These are phyloP conservation scores for Drosophila fuyamai DNA, from an alignment of 1,140 invertebrate genomes.

Conservation along the genomic window DNA sequence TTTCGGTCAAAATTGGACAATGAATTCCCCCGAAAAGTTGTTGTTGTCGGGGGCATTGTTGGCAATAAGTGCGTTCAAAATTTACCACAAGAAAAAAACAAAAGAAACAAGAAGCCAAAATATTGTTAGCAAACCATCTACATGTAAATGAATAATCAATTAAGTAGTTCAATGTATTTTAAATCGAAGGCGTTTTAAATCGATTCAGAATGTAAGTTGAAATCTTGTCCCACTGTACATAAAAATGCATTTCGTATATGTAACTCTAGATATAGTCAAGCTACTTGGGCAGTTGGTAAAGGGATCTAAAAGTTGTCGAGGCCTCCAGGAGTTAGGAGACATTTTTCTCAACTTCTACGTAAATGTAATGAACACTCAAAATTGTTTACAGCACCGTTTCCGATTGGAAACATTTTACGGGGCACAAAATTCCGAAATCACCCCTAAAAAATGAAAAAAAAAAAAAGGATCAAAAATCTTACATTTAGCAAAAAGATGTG, in stretches of 20 bases:
- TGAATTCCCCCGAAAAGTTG: constrained; percentile 46
- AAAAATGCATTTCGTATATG: constrained; percentile 64
- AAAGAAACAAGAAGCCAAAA: constrained; percentile 64
- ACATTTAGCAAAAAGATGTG: constrained; percentile 60
- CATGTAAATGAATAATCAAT: constrained; percentile 60
- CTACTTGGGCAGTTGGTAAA: constrained; percentile 41
- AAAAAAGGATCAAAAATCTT: constrained; percentile 22
- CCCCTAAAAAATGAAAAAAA: constrained; percentile 7
- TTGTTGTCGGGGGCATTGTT: constrained; percentile 50
- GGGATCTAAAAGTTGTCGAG: constrained; percentile 40
- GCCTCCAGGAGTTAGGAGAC: constrained; percentile 5
- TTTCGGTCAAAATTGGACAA: constrained; percentile 79
- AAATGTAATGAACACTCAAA: constrained; percentile 16
- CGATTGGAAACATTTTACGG: constrained; percentile 9
- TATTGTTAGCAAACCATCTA: constrained; percentile 56
- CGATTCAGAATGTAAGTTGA: constrained; percentile 22
- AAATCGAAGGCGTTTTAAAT: constrained; percentile 59
- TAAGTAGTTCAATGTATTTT: constrained; percentile 80
- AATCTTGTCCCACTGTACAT: constrained; percentile 74
- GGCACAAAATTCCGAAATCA: constrained; percentile 5
- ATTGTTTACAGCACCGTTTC: constrained; percentile 28
- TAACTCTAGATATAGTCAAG: constrained; percentile 36
- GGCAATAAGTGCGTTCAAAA: constrained; percentile 67
- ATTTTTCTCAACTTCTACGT: constrained; percentile 25
- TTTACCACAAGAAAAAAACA: constrained; percentile 40